These are phyloP conservation scores for Aurelia sp. DNA, from an alignment of 30 jellyfish, hydroid and myxozoan genomes.

Conservation along the genomic window DNA sequence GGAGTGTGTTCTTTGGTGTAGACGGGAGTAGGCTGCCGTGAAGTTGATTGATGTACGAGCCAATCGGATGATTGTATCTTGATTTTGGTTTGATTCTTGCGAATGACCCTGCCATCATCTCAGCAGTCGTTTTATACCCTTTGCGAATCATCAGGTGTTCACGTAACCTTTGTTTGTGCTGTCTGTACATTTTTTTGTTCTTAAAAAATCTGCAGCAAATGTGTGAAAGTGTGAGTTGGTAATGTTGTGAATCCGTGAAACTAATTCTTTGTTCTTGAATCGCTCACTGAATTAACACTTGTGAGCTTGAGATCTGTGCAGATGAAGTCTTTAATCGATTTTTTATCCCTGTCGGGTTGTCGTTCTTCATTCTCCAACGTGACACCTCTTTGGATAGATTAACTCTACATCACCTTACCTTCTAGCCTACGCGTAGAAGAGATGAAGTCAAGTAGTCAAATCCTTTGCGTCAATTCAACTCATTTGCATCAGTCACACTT, in stretches of 20 bases:
- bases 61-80: not conserved
- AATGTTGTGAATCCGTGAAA: not conserved
- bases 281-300: not conserved
- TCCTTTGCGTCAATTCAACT: too few relatives aligned
- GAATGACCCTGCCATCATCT: not conserved
- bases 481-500: too few relatives aligned
- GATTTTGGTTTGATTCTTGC: not conserved
- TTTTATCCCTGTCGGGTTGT: not conserved
- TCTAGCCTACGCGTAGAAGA: too few relatives aligned
- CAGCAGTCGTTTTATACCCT: not conserved
- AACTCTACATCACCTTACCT: too few relatives aligned
- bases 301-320: constrained; percentile 2
- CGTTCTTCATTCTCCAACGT: too few relatives aligned
- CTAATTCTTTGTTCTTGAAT: not conserved
- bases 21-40: too few relatives aligned
- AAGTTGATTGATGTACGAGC: too few relatives aligned
- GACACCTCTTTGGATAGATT: too few relatives aligned
- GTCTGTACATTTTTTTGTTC: not conserved
- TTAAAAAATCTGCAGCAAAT: not conserved
- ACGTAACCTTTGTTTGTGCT: not conserved
- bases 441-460: too few relatives aligned
- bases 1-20: not conserved
- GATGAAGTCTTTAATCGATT: not conserved
- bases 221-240: not conserved
- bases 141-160: not conserved